Evolutionary conservation across 2,888 invertebrate species (phyloP).

Genomic region (Notocelia uddmanniana): DNA sequence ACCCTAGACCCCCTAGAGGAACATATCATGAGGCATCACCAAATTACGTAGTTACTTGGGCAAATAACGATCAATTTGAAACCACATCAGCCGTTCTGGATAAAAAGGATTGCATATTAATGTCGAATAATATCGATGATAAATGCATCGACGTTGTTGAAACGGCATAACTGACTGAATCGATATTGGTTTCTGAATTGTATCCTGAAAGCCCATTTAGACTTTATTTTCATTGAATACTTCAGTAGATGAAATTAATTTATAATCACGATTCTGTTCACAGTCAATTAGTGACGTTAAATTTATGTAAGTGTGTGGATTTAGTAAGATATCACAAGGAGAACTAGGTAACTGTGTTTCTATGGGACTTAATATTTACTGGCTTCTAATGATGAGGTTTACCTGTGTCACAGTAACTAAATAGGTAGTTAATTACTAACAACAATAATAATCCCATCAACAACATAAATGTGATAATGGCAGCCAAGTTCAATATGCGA

Average conservation of each 20-base stretch:
- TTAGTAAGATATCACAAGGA: background rate
- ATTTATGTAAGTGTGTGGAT: background rate
- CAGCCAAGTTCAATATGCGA: too few species aligned
- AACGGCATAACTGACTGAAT: slow-evolving; percentile 5
- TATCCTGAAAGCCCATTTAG: background rate
- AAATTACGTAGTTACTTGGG: background rate
- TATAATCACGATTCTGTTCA: background rate
- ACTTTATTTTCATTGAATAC: background rate
- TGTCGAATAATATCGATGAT: slow-evolving; percentile 16
- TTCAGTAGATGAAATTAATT: background rate
- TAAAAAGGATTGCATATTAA: slow-evolving; percentile 21
- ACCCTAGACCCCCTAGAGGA: background rate
- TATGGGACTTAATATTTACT: background rate
- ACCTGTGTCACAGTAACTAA: background rate
- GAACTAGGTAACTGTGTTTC: background rate
- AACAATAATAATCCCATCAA: too few species aligned
- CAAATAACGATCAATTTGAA: background rate
- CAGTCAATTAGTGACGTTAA: background rate
- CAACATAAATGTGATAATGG: too few species aligned
- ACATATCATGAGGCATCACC: background rate
- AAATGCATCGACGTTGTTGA: slow-evolving; percentile 2
- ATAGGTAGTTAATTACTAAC: background rate
- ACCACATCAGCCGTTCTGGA: slow-evolving; percentile 1
- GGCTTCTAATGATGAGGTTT: background rate
- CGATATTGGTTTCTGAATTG: background rate